Conservation (phyloP, 2,113 vertebrate genomes). For the Galbula dea region DNA sequence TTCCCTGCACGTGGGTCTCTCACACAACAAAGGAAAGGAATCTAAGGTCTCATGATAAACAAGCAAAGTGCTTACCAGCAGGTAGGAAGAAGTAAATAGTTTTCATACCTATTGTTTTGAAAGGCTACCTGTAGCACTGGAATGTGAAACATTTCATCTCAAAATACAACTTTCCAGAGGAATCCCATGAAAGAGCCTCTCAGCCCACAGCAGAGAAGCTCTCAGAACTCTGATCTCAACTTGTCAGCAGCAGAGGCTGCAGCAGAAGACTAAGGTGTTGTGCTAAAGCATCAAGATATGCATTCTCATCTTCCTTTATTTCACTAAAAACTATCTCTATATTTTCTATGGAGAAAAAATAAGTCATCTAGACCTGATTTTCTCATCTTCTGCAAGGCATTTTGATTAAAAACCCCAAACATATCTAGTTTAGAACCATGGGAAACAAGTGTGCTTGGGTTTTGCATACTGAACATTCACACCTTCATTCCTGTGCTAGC, state of each 20-base stretch:
- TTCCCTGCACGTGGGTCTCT: not conserved
- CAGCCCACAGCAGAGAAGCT: not conserved
- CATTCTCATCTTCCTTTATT: not conserved
- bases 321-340: fast-evolving
- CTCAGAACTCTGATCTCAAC: not conserved
- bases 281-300: not conserved
- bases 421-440: not conserved
- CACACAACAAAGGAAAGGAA: not conserved
- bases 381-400: not conserved
- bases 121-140: not conserved
- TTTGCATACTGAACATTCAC: not conserved
- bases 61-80: not conserved
- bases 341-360: fast-evolving
- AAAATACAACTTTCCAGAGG: not conserved
- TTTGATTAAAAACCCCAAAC: not conserved
- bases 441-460: not conserved
- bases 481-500: not conserved
- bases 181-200: not conserved
- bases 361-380: not conserved
- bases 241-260: not conserved
- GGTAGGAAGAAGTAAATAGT: not conserved
- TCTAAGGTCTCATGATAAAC: not conserved
- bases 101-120: not conserved
- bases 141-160: not conserved
- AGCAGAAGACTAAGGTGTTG: not conserved